These are phyloP conservation scores for Amitus sp. DNA, from an alignment of 2,888 invertebrate species.

Conservation along the genomic window DNA sequence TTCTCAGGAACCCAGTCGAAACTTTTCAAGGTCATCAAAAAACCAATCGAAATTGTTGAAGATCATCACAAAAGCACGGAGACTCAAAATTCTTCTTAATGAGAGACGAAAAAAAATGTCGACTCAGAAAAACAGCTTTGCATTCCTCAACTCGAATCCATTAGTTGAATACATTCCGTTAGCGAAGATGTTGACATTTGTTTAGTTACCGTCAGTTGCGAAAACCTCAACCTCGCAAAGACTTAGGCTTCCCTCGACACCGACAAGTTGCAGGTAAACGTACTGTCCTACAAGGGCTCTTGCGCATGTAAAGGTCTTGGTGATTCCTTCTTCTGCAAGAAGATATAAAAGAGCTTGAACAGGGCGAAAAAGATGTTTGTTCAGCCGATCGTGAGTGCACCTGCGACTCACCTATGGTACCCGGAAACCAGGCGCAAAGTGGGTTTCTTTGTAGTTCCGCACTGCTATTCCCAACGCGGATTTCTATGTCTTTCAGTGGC, in stretches of 20 bases:
- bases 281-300: conserved; percentile 85
- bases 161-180: too few species aligned
- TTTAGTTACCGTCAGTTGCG: conserved; percentile 80
- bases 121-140: too few species aligned
- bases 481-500: conserved; percentile 88
- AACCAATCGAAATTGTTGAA: too few species aligned
- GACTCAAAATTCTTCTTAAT: too few species aligned
- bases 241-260: conserved; percentile 89
- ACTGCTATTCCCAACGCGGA: conserved; percentile 91
- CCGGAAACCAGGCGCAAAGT: conserved; percentile 93
- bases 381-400: conserved; percentile 21
- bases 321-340: conserved; percentile 83
- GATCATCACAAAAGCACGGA: too few species aligned
- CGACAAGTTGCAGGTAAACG: conserved; percentile 89
- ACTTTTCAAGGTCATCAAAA: too few species aligned
- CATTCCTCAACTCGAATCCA: too few species aligned
- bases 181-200: neutral
- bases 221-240: conserved; percentile 93
- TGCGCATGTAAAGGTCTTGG: conserved; percentile 90
- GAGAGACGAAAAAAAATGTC: too few species aligned
- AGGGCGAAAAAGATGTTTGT: conserved; percentile 18
- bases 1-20: too few species aligned
- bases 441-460: conserved; percentile 88
- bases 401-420: conserved; percentile 77
- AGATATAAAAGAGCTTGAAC: conserved; percentile 10